These are phyloP conservation scores for Pseudopleuronectes americanus DNA, from an alignment of 2,797 vertebrate species.

Conservation along the genomic window DNA sequence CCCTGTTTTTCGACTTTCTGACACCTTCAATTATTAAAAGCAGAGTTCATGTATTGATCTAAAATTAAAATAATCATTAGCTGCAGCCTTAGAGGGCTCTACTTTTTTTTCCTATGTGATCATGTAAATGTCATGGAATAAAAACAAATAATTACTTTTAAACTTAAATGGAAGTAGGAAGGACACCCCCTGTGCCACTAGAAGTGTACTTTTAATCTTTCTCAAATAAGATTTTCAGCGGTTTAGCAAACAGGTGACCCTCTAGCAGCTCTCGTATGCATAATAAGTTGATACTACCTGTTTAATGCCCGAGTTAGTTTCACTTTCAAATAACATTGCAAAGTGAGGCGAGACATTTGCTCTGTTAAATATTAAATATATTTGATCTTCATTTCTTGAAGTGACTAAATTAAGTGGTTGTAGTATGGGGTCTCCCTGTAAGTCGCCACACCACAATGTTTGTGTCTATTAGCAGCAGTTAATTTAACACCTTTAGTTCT, in stretches of 20 bases:
- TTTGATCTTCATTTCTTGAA: constrained; percentile 22
- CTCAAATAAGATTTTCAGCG: not conserved
- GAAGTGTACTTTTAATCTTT: not conserved
- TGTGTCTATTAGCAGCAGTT: constrained; percentile 43
- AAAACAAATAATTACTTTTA: not conserved
- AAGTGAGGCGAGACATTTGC: not conserved
- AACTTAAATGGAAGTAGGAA: not conserved
- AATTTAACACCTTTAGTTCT: constrained; percentile 34
- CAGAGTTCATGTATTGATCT: not conserved
- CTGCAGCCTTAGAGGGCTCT: not conserved
- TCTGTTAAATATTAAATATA: constrained; percentile 30
- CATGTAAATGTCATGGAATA: not conserved
- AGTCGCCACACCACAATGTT: constrained; percentile 9
- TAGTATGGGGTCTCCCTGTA: constrained; percentile 23
- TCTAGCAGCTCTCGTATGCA: not conserved
- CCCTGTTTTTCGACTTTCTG: not conserved
- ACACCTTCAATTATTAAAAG: not conserved
- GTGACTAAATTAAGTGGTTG: constrained; percentile 16
- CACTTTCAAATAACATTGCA: constrained; percentile 14
- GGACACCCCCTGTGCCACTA: not conserved
- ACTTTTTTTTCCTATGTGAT: not conserved
- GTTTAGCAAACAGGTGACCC: not conserved
- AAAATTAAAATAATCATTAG: not conserved
- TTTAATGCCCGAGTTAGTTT: constrained; percentile 11
- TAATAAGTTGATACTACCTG: not conserved